Evolutionary conservation across 2,888 invertebrate species (phyloP).

Genomic region (Cryptocheilus praepositus): DNA sequence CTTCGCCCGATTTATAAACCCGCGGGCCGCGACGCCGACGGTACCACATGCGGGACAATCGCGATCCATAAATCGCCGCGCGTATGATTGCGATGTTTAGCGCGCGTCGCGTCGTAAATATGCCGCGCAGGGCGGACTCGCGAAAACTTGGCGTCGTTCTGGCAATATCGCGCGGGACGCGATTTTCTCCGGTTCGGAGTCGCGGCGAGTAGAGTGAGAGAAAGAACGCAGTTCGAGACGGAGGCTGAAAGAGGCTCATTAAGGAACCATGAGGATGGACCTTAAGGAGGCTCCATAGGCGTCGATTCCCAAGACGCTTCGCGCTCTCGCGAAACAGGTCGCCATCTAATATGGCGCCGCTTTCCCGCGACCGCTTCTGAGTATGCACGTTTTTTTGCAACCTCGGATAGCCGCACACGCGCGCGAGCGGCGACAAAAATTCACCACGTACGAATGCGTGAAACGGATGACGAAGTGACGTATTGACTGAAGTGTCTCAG

Average conservation of each 20-base stretch:
- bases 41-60: constrained; percentile 19
- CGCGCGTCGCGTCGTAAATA: constrained; percentile 30
- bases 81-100: constrained; percentile 25
- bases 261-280: constrained; percentile 17
- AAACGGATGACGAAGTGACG: too few species aligned
- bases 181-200: background rate
- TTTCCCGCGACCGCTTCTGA: constrained; percentile 50
- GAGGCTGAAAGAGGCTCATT: constrained; percentile 29
- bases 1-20: constrained; percentile 28
- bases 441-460: too few species aligned
- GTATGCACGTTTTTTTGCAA: background rate
- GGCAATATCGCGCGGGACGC: background rate
- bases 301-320: constrained; percentile 43
- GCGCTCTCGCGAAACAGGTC: background rate
- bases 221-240: constrained; percentile 8
- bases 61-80: constrained; percentile 34
- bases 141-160: constrained; percentile 25
- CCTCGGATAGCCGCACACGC: background rate
- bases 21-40: background rate
- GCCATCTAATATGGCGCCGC: constrained; percentile 62
- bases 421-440: background rate
- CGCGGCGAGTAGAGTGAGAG: constrained; percentile 3
- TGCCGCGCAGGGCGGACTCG: background rate
- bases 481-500: too few species aligned
- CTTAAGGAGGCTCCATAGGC: constrained; percentile 30